Conservation (phyloP, 2,888 invertebrate species). For the Eristalis tenax region DNA sequence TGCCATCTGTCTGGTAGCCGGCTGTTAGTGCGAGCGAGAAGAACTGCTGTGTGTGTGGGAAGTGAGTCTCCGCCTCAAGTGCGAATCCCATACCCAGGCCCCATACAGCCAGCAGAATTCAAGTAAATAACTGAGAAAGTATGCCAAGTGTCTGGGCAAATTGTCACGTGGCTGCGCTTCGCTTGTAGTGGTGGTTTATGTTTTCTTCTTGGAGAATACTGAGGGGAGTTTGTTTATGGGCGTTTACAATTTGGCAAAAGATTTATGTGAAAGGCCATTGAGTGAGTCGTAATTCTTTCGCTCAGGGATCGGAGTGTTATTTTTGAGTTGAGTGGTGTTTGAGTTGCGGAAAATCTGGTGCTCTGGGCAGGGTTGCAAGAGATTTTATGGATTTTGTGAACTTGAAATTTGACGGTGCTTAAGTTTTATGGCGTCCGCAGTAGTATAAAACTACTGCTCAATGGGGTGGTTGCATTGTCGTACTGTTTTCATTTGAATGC, state of each 20-base stretch:
- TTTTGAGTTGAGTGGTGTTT: slow-evolving; percentile 24
- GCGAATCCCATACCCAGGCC: slow-evolving; percentile 59
- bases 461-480: slow-evolving; percentile 52
- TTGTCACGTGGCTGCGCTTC: slow-evolving; percentile 53
- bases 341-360: slow-evolving; percentile 32
- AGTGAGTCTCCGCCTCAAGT: slow-evolving; percentile 72
- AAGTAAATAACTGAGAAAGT: slow-evolving; percentile 45
- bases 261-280: slow-evolving; percentile 72
- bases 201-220: slow-evolving; percentile 19
- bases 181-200: slow-evolving; percentile 37
- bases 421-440: slow-evolving; percentile 62
- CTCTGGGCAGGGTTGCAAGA: slow-evolving; percentile 31
- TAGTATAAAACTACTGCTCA: slow-evolving; percentile 48
- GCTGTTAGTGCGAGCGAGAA: slow-evolving; percentile 71
- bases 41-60: slow-evolving; percentile 46
- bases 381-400: slow-evolving; percentile 71
- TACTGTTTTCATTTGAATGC: slow-evolving; percentile 24
- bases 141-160: slow-evolving; percentile 27
- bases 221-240: slow-evolving; percentile 79
- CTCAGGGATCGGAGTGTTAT: slow-evolving; percentile 21
- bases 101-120: slow-evolving; percentile 3
- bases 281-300: slow-evolving; percentile 46
- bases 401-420: slow-evolving; percentile 64
- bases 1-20: slow-evolving; percentile 71
- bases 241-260: slow-evolving; percentile 77